Conservation (phyloP, 2,797 vertebrate species). For the Melanotaenia trifasciata region DNA sequence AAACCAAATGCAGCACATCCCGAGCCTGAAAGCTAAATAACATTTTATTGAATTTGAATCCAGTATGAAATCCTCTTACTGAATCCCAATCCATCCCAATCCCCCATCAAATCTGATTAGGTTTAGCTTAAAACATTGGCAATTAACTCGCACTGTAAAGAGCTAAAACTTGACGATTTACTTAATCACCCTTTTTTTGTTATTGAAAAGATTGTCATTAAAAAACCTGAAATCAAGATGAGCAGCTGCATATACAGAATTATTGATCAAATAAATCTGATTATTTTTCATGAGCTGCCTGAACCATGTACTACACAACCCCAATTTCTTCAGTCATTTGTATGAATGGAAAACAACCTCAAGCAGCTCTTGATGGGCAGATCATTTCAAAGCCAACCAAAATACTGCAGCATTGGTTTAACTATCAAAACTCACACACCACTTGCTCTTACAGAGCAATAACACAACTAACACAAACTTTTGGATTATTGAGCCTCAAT, state of each 20-base stretch:
- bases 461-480: neutral
- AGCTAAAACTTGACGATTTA: slow-evolving; percentile 8
- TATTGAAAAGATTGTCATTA: neutral
- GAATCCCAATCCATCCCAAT: slow-evolving; percentile 21
- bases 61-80: slow-evolving; percentile 11
- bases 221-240: slow-evolving; percentile 18
- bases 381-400: neutral
- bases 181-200: slow-evolving; percentile 28
- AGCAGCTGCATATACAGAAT: neutral
- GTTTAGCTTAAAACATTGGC: slow-evolving; percentile 23
- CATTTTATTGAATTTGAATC: slow-evolving; percentile 21
- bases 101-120: slow-evolving; percentile 21
- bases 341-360: neutral
- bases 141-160: slow-evolving; percentile 34
- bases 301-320: neutral
- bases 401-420: neutral
- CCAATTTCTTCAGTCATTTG: neutral
- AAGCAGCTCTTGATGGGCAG: neutral
- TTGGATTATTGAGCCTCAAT: neutral
- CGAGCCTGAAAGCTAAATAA: slow-evolving; percentile 1
- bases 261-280: neutral
- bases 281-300: neutral
- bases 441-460: neutral
- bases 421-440: neutral
- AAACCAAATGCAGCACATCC: neutral